Base-by-base conservation (phyloP, 2,797 vertebrate species). In the Threskiornis aethiopicus region DNA sequence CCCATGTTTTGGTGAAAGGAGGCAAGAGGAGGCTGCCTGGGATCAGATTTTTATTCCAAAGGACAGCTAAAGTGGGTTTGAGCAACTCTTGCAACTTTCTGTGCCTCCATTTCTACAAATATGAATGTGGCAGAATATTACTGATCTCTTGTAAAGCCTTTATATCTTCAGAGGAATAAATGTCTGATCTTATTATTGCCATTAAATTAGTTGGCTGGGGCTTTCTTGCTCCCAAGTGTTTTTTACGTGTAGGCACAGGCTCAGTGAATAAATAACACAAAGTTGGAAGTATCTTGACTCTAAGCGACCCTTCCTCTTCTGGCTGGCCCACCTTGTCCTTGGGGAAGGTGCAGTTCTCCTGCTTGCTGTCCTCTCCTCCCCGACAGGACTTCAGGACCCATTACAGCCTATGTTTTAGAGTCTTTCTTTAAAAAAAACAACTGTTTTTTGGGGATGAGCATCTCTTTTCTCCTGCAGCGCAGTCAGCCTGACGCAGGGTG, bases 401-500 rank as follows among this genome's bases (percentile, higher is more conserved):
- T 55, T 75, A 16, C 47, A 82, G 37, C 31, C n/a, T 37, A 20
- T 21, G 11, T 20, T 76, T 69, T 49, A 19, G 12, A 49, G 6
- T 2, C 12, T 66, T 58, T 55, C 55, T 55, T 11, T 22, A 65
- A 77, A 57, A 51, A 57, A 9, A 24, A 16, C 6, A 31, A 6
- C 25, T 24, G 10, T 0, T n/a, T 62, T 8, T 2, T 4, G 7
- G 58, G 16, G 20, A 6, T 33, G 12, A 59, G 25, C 0, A 0
- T 20, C 31, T 46, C 58, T 84, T 64, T 64, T 29, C 29, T 24
- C 15, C 49, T 4, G 35, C 31, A 59, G 61, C 1, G 1, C 35
- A 28, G 33, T n/a, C 37, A 15, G 41, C 31, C 73, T 51, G 70
- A 26, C 1, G 3, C 19, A 39, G 35, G 19, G 39, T 24, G 46